Evolutionary conservation across 2,888 invertebrate species (phyloP).

Genomic region (Chelonus formosanus): DNA sequence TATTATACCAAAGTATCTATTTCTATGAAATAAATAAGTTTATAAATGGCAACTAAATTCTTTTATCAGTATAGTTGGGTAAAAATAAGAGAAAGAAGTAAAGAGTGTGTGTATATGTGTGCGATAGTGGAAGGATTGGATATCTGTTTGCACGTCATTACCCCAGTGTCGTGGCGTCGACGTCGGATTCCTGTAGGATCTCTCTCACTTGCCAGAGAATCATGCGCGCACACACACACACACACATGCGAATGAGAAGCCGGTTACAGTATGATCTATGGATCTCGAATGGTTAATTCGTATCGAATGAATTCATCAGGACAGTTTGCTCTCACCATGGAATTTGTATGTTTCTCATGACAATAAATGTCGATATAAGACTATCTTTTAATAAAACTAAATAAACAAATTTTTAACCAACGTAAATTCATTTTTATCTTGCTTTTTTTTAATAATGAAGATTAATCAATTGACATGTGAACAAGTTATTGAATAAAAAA

Average conservation of each 20-base stretch:
- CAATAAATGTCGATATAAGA: no score
- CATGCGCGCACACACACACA: constrained; percentile 21
- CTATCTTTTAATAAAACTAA: no score
- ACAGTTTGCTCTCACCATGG: constrained; percentile 21
- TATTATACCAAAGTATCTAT: no score
- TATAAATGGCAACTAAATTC: no score
- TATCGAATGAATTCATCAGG: constrained; percentile 49
- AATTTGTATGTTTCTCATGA: background rate
- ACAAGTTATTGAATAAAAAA: no score
- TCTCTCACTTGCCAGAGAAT: constrained; percentile 31
- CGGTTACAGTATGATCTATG: constrained; percentile 48
- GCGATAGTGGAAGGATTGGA: constrained; percentile 56
- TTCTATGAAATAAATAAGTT: no score
- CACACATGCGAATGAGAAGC: constrained; percentile 30
- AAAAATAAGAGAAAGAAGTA: constrained; percentile 39
- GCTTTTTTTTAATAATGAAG: no score
- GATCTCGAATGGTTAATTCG: constrained; percentile 51
- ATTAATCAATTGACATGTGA: no score
- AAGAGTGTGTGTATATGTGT: constrained; percentile 24
- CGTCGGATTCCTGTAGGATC: constrained; percentile 50
- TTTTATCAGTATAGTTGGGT: constrained; percentile 17
- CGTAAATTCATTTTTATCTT: no score
- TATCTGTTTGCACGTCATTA: constrained; percentile 66
- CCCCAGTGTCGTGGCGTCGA: constrained; percentile 49
- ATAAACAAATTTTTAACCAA: no score